phyloP scores from a whole-genome alignment of 2,888 invertebrate species.

The Prenolepis imparis region DNA sequence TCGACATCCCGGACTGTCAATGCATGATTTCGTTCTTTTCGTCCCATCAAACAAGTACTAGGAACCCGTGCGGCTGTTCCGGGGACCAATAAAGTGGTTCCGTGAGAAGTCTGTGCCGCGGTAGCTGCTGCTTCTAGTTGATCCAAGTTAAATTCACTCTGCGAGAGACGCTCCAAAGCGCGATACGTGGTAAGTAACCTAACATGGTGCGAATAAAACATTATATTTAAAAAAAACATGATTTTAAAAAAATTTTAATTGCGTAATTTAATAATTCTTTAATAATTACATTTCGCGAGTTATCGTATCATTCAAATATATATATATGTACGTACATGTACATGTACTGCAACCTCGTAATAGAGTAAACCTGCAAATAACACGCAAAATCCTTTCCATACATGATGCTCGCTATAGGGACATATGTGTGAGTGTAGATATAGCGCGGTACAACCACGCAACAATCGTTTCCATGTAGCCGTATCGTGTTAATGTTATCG shows the following conservation, averaged over 20 bases:
- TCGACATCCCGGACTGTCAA: constrained; percentile 93
- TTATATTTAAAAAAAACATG: not conserved
- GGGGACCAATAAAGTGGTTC: constrained; percentile 85
- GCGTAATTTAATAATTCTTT: not conserved
- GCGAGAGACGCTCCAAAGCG: constrained; percentile 93
- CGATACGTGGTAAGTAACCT: constrained; percentile 93
- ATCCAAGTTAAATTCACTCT: constrained; percentile 94
- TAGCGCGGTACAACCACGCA: too few species aligned
- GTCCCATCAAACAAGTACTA: constrained; percentile 85
- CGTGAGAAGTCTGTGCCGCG: constrained; percentile 85
- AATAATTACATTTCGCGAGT: not conserved
- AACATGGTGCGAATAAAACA: constrained; percentile 14
- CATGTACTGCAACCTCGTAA: too few species aligned
- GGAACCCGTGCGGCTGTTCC: constrained; percentile 86
- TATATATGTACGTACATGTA: too few species aligned
- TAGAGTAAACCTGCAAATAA: too few species aligned
- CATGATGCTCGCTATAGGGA: too few species aligned
- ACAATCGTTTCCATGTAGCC: too few species aligned
- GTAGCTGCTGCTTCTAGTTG: constrained; percentile 89
- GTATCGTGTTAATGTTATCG: too few species aligned
- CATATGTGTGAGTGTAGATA: too few species aligned
- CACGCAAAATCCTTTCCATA: too few species aligned
- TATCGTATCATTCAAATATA: too few species aligned
- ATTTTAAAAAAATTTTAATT: not conserved
- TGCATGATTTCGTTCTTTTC: constrained; percentile 87